Percentiles rank a stretch among this genome's conserved stretches.
These are phyloP conservation scores for Patella ulyssiponensis DNA, from an alignment of 2,888 invertebrate genomes.

Conservation along the genomic window DNA sequence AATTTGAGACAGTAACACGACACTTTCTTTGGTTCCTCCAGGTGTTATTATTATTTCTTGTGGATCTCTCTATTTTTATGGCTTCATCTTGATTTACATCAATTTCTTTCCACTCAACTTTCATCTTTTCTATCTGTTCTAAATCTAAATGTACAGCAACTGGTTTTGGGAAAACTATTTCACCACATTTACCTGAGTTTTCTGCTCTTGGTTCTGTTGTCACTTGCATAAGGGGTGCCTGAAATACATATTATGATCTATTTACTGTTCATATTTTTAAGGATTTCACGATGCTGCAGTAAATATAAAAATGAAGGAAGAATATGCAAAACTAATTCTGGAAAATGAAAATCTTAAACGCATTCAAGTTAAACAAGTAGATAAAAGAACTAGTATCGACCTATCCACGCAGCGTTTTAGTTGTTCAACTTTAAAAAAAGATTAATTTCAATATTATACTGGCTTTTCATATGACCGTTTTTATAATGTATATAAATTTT, in stretches of 20 bases:
- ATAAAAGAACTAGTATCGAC: not conserved
- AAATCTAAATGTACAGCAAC: not conserved
- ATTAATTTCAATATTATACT: not conserved
- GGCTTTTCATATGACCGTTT: not conserved
- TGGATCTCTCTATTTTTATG: not conserved
- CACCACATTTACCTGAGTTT: not conserved
- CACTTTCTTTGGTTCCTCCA: not conserved
- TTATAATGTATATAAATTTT: not conserved
- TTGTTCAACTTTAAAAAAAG: not conserved
- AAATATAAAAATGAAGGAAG: not conserved
- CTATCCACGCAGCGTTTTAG: not conserved
- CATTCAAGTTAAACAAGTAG: not conserved
- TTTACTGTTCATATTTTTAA: not conserved
- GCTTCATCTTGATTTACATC: not conserved
- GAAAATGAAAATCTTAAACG: not conserved
- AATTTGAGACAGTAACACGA: not conserved
- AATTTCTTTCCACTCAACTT: not conserved
- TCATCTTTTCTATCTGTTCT: not conserved
- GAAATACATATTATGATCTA: not conserved
- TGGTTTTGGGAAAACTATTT: not conserved
- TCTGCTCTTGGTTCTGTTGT: not conserved
- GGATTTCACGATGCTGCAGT: not conserved
- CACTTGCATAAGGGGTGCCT: not conserved
- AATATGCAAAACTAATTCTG: too few species aligned
- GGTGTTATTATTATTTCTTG: not conserved